phyloP scores from a whole-genome alignment of 2,797 vertebrate genomes.

The Dryobates pubescens region DNA sequence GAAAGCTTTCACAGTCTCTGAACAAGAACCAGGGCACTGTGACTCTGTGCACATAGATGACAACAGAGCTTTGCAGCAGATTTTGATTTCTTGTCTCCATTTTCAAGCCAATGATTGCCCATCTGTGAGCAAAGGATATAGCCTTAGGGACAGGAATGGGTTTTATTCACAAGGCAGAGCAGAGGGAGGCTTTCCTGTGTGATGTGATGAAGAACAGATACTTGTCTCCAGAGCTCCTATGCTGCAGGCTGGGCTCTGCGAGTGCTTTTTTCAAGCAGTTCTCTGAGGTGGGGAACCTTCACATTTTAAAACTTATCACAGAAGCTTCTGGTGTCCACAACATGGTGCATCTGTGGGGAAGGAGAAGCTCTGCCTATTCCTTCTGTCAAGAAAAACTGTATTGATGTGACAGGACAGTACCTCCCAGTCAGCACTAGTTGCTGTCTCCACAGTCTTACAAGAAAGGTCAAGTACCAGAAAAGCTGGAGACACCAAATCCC shows the following conservation, averaged over 20 bases:
- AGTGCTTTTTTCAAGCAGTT: neutral
- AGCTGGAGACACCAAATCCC: neutral
- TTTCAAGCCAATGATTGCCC: neutral
- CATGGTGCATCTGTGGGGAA: neutral
- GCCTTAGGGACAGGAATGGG: neutral
- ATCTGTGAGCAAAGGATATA: neutral
- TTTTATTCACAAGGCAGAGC: neutral
- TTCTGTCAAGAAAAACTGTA: neutral
- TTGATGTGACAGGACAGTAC: neutral
- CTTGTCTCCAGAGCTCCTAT: neutral
- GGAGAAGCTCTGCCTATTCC: neutral
- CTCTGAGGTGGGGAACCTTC: neutral
- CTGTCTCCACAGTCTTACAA: neutral
- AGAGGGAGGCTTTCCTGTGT: neutral
- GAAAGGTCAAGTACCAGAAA: neutral
- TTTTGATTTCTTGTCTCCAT: neutral
- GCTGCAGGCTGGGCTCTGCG: neutral
- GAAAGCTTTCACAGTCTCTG: neutral
- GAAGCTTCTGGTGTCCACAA: neutral
- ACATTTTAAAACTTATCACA: neutral
- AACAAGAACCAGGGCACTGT: neutral
- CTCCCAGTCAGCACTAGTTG: neutral
- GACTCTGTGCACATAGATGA: neutral
- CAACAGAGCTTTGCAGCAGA: neutral
- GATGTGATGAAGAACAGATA: neutral